Percentiles rank a stretch among this genome's conserved stretches.
Conservation (phyloP, 1,140 invertebrate genomes). For the Planococcus citri region DNA sequence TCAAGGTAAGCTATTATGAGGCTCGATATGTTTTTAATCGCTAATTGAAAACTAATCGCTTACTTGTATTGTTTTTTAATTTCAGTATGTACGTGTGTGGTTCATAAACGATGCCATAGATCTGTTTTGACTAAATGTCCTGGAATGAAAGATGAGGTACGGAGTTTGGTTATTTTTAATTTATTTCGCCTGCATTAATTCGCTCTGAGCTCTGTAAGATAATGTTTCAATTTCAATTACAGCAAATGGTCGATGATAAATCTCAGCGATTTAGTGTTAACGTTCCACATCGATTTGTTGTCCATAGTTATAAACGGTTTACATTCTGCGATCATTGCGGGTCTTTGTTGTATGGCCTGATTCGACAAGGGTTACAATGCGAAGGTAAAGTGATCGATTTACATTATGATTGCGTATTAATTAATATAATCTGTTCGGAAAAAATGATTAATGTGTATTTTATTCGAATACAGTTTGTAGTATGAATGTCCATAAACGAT, state of each 20-base stretch:
- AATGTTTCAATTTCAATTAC: constrained; percentile 18
- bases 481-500: constrained; percentile 97
- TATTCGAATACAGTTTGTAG: constrained; percentile 61
- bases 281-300: constrained; percentile 84
- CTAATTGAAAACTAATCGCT: background rate
- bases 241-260: constrained; percentile 38
- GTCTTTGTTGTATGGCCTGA: constrained; percentile 86
- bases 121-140: constrained; percentile 90
- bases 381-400: constrained; percentile 49
- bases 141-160: constrained; percentile 79
- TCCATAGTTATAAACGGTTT: constrained; percentile 92
- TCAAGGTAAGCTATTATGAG: constrained; percentile 64
- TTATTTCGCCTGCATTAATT: too few relatives aligned
- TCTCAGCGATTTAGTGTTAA: constrained; percentile 93
- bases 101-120: constrained; percentile 93
- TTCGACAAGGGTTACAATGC: constrained; percentile 94
- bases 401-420: too few relatives aligned
- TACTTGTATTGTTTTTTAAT: background rate
- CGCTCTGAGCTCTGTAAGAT: too few relatives aligned
- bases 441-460: constrained; percentile 6
- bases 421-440: background rate
- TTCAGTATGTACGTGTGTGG: constrained; percentile 91
- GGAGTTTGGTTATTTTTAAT: background rate
- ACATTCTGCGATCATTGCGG: constrained; percentile 99
- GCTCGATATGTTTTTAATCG: too few relatives aligned